Evolutionary conservation across 1,140 invertebrate species (phyloP).

Genomic region (Drosophila orena): DNA sequence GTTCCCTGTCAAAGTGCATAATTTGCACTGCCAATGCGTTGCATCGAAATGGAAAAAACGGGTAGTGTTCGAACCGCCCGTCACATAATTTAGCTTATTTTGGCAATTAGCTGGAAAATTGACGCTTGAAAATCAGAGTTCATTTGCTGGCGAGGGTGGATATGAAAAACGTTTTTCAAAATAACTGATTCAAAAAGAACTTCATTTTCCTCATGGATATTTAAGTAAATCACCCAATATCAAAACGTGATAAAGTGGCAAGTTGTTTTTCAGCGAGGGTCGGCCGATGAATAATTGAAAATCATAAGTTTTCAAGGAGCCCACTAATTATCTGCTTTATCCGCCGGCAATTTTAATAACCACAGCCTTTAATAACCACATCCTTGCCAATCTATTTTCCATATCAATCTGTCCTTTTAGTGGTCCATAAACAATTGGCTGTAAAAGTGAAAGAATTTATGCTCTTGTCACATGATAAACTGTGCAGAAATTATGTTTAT

Average conservation of each 20-base stretch:
- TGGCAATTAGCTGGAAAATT: conserved; percentile 63
- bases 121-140: conserved; percentile 43
- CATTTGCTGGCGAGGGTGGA: conserved; percentile 33
- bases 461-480: conserved; percentile 38
- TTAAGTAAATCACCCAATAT: neutral
- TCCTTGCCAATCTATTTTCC: conserved; percentile 6
- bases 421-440: conserved; percentile 16
- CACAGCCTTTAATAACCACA: neutral
- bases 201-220: too few species aligned
- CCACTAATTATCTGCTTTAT: neutral
- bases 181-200: too few species aligned
- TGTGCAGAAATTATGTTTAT: conserved; percentile 53
- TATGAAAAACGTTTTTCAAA: neutral
- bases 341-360: neutral
- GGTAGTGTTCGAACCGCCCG: conserved; percentile 12
- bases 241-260: too few species aligned
- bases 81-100: conserved; percentile 55
- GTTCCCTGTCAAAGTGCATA: conserved; percentile 42
- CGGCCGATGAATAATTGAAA: neutral
- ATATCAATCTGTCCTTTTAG: conserved; percentile 33
- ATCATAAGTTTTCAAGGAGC: too few species aligned
- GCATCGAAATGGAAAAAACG: conserved; percentile 4
- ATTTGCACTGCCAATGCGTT: conserved; percentile 26
- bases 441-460: conserved; percentile 22
- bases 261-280: neutral